Evolutionary conservation across 2,113 vertebrate species (phyloP).

Genomic region (Connochaetes taurinus): DNA sequence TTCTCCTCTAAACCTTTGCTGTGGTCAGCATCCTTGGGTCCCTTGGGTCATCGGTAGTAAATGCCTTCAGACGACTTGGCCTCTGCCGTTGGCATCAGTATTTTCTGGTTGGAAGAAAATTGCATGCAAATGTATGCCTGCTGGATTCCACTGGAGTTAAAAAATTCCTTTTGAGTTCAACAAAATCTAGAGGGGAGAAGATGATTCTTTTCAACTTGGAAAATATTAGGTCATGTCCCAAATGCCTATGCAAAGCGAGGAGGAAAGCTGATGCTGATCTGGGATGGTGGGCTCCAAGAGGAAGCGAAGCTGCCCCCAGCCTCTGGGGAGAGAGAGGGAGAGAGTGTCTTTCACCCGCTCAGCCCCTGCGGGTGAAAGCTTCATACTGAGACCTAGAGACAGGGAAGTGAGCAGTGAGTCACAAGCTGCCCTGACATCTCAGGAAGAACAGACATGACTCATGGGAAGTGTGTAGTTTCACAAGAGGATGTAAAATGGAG

Average conservation of each 20-base stretch:
- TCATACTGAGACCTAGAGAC: not conserved
- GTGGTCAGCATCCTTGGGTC: no score
- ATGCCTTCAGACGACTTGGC: not conserved
- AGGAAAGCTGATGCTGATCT: not conserved
- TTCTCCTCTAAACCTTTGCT: not conserved
- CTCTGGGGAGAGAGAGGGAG: not conserved
- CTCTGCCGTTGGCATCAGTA: not conserved
- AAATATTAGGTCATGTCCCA: not conserved
- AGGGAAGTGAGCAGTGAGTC: not conserved
- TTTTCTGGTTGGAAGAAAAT: not conserved
- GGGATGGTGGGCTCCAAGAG: not conserved
- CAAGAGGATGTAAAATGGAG: rapidly evolving
- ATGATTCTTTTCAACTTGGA: not conserved
- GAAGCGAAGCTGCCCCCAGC: not conserved
- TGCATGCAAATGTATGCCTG: not conserved
- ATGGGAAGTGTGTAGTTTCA: no score
- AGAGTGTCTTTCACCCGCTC: rapidly evolving
- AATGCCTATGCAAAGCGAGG: not conserved
- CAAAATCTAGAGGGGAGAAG: not conserved
- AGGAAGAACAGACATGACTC: not conserved
- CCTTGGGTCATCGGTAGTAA: rapidly evolving
- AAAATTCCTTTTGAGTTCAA: not conserved
- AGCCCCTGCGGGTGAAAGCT: rapidly evolving
- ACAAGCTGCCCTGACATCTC: not conserved
- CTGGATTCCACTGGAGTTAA: not conserved